phyloP scores from a whole-genome alignment of 2,113 vertebrate species.

The Petromus typicus region DNA sequence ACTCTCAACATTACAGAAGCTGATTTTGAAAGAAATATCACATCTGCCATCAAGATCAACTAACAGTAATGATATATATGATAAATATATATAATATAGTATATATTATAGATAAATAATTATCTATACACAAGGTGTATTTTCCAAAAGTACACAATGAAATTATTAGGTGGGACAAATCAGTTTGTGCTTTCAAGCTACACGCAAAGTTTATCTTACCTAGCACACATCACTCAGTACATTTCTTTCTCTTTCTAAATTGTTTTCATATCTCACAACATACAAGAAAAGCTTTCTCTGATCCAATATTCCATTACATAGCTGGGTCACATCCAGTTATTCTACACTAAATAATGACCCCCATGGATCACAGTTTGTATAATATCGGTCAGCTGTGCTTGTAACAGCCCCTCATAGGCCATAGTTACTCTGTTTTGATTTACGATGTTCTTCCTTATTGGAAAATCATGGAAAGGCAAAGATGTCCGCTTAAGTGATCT shows the following conservation, averaged over 20 bases:
- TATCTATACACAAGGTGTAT: not conserved
- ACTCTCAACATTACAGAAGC: slow-evolving; percentile 38
- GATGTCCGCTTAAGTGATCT: not conserved
- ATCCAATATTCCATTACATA: not conserved
- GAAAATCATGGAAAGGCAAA: not conserved
- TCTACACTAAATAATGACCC: not conserved
- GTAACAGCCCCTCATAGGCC: not conserved
- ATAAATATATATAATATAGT: not conserved
- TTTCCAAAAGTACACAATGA: slow-evolving; percentile 26
- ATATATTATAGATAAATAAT: slow-evolving; percentile 44
- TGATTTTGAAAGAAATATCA: slow-evolving; percentile 63
- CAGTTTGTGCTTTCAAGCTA: slow-evolving; percentile 1
- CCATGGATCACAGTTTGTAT: not conserved
- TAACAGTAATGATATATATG: slow-evolving; percentile 1
- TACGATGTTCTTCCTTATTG: not conserved
- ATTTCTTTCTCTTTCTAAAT: slow-evolving; percentile 1
- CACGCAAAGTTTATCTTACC: not conserved
- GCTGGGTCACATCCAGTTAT: not conserved
- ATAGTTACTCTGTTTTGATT: not conserved
- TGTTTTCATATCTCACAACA: not conserved
- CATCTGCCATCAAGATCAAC: slow-evolving; percentile 10
- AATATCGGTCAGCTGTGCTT: not conserved
- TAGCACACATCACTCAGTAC: not conserved
- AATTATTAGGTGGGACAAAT: slow-evolving; percentile 18
- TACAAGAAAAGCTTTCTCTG: not conserved